These are phyloP conservation scores for Pseudococcus jackbeardsleyi DNA, from an alignment of 2,888 invertebrate species.

Conservation along the genomic window DNA sequence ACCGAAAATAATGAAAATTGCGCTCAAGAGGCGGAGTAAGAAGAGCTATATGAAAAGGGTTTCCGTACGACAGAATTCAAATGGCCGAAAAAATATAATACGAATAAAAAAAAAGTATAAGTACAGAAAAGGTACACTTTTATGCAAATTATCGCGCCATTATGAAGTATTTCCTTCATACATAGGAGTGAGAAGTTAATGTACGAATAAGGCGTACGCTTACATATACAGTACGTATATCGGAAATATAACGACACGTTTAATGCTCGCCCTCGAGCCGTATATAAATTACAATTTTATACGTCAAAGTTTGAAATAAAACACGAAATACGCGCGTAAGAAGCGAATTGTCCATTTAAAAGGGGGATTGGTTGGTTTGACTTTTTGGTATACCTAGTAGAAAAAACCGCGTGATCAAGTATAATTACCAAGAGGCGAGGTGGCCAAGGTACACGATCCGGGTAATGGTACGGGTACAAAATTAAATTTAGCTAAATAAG, in stretches of 20 bases:
- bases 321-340: slow-evolving; percentile 46
- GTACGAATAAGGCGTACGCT: neutral
- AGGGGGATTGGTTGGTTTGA: neutral
- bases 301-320: slow-evolving; percentile 51
- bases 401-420: slow-evolving; percentile 21
- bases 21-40: neutral
- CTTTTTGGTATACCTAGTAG: neutral
- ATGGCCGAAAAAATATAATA: slow-evolving; percentile 12
- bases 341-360: slow-evolving; percentile 43
- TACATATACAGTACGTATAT: neutral
- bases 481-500: slow-evolving; percentile 41
- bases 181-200: neutral
- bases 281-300: slow-evolving; percentile 38
- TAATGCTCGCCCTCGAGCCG: neutral
- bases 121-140: neutral
- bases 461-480: neutral
- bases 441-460: neutral
- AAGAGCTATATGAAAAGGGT: neutral
- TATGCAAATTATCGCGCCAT: slow-evolving; percentile 46
- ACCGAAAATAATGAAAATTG: no score
- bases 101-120: no score
- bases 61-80: neutral
- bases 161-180: slow-evolving; percentile 29
- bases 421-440: slow-evolving; percentile 18
- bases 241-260: slow-evolving; percentile 42